These are phyloP conservation scores for Phylloscopus whistleri DNA, from an alignment of 2,113 vertebrate genomes.

Conservation along the genomic window DNA sequence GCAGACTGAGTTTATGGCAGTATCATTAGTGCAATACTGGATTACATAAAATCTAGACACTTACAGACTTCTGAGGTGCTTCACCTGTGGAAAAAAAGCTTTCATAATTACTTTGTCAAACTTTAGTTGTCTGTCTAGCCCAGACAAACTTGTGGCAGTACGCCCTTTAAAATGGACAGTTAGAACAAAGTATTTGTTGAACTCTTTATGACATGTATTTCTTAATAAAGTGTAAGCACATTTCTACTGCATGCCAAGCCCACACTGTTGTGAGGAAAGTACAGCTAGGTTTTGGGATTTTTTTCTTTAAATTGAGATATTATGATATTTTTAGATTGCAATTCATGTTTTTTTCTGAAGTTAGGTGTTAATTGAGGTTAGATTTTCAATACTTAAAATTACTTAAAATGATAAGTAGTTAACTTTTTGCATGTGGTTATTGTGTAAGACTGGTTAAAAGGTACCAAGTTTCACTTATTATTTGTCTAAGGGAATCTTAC, in stretches of 20 bases:
- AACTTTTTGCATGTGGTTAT: not conserved
- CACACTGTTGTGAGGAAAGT: not conserved
- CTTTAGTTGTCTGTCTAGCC: not conserved
- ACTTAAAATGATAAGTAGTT: not conserved
- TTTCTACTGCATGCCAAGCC: not conserved
- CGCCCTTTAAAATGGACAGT: not conserved
- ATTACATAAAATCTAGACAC: not conserved
- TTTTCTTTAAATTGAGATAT: not conserved
- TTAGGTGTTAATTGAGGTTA: not conserved
- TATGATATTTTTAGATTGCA: not conserved
- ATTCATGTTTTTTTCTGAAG: not conserved
- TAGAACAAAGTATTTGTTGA: not conserved
- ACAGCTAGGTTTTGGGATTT: not conserved
- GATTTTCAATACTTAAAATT: not conserved
- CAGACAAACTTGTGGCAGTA: not conserved
- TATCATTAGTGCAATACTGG: not conserved
- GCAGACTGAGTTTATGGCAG: not conserved
- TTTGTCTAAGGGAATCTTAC: not conserved
- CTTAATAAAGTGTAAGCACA: not conserved
- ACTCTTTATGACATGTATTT: not conserved
- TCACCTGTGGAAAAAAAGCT: not conserved
- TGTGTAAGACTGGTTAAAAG: not conserved
- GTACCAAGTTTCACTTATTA: not conserved
- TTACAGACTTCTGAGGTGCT: not conserved
- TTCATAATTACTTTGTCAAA: not conserved